A percentile compares a stretch with the other conserved stretches of the same genome.
phyloP scores from a whole-genome alignment of 2,888 invertebrate genomes.

The Callosobruchus maculatus region DNA sequence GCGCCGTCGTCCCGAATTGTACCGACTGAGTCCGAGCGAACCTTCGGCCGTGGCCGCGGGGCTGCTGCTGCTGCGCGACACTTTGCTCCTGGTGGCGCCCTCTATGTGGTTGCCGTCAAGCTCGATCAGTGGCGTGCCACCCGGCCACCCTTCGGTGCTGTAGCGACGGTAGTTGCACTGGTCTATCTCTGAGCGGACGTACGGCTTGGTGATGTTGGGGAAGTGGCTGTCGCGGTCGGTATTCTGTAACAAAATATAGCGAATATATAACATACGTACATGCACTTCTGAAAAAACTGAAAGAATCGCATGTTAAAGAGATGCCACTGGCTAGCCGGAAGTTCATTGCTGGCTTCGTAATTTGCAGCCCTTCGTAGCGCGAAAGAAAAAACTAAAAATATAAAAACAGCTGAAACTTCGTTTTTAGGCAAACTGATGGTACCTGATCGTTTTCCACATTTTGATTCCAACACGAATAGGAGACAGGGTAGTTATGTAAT shows the following conservation, averaged over 20 bases:
- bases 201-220: conserved; percentile 55
- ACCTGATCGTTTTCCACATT: too few species aligned
- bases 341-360: too few species aligned
- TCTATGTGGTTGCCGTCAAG: conserved; percentile 48
- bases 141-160: conserved; percentile 49
- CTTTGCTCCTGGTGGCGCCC: conserved; percentile 53
- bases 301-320: too few species aligned
- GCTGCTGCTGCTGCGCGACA: conserved; percentile 55
- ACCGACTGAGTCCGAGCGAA: conserved; percentile 53
- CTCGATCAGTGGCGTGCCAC: conserved; percentile 44
- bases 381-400: too few species aligned
- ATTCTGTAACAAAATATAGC: conserved; percentile 40
- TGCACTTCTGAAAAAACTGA: too few species aligned
- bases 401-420: too few species aligned
- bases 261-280: too few species aligned
- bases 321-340: too few species aligned
- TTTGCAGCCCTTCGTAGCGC: too few species aligned
- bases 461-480: too few species aligned
- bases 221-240: conserved; percentile 55
- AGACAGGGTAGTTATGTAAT: too few species aligned
- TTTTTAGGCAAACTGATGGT: too few species aligned
- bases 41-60: conserved; percentile 51
- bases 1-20: conserved; percentile 29
- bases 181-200: conserved; percentile 46
- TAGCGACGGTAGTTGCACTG: conserved; percentile 48